Conservation (phyloP, 2,797 vertebrate species). For the Echiichthys vipera region DNA sequence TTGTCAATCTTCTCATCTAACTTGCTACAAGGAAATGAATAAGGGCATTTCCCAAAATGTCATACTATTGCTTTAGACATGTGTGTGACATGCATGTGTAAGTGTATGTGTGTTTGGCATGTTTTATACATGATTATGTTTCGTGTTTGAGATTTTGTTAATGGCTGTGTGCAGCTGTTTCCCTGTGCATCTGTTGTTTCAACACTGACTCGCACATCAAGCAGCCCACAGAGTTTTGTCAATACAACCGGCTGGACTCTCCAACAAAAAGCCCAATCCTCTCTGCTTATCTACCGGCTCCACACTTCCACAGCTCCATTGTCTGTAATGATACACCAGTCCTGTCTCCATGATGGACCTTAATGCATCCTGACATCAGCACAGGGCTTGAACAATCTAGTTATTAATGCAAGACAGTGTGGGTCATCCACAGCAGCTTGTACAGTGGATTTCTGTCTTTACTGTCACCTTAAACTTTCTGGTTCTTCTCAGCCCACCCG, state of each 20-base stretch:
- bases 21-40: neutral
- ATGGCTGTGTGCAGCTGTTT: constrained; percentile 14
- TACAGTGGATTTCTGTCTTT: constrained; percentile 39
- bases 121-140: neutral
- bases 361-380: constrained; percentile 62
- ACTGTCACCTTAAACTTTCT: constrained; percentile 43
- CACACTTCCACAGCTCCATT: constrained; percentile 58
- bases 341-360: constrained; percentile 51
- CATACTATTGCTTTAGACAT: neutral
- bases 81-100: neutral
- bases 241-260: constrained; percentile 51
- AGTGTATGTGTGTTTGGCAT: neutral
- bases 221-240: constrained; percentile 67
- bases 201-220: constrained; percentile 34
- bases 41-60: neutral
- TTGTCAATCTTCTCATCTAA: neutral
- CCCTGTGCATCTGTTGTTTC: constrained; percentile 37
- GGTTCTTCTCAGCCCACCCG: constrained; percentile 25
- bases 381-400: constrained; percentile 34
- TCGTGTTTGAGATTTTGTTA: neutral
- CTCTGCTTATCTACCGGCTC: constrained; percentile 62
- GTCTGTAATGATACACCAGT: constrained; percentile 49
- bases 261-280: constrained; percentile 49
- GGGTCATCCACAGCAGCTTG: constrained; percentile 28
- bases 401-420: constrained; percentile 45